phyloP scores from a whole-genome alignment of 2,797 vertebrate species.

The Mormyrops boulengeri region DNA sequence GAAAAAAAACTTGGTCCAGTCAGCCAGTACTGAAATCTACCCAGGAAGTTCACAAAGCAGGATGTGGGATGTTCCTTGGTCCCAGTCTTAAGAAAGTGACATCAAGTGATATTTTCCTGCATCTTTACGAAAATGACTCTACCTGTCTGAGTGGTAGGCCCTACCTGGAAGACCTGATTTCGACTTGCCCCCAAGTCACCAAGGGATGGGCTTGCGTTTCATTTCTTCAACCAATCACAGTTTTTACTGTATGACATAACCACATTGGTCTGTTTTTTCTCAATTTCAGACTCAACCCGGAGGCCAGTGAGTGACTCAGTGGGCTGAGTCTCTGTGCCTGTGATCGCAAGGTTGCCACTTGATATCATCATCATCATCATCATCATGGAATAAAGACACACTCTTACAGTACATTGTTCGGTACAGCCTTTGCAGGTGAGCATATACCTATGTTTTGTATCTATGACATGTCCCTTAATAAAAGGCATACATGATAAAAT shows the following conservation, averaged over 20 bases:
- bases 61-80: not conserved
- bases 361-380: not conserved
- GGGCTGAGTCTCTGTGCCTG: not conserved
- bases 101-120: not conserved
- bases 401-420: not conserved
- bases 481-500: not conserved
- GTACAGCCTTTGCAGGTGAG: not conserved
- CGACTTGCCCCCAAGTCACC: not conserved
- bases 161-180: not conserved
- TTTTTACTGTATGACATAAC: not conserved
- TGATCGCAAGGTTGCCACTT: not conserved
- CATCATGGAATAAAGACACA: not conserved
- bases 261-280: not conserved
- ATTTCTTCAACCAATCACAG: not conserved
- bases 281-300: not conserved
- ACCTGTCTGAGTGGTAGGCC: not conserved
- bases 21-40: not conserved
- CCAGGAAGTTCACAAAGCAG: constrained; percentile 16
- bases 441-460: not conserved
- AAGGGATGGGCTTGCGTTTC: not conserved
- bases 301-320: not conserved
- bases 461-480: not conserved
- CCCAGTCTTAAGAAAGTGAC: not conserved
- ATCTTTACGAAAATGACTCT: not conserved
- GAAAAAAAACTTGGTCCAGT: not conserved